Evolutionary conservation across 2,888 invertebrate species (phyloP).

Genomic region (Ichneumoninae sp.): DNA sequence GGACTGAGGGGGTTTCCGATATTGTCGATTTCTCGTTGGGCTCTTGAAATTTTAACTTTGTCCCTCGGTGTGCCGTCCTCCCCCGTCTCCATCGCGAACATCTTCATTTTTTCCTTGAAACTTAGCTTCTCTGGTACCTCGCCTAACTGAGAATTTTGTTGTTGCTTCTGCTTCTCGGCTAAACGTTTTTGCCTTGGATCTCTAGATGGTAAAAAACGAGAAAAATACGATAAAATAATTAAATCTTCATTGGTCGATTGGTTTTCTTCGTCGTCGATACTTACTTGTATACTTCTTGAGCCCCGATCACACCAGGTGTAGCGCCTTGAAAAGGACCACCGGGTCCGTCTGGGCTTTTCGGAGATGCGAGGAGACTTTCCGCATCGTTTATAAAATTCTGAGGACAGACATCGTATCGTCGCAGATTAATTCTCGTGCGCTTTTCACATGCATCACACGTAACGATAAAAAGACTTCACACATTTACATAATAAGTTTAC

Average conservation of each 20-base stretch:
- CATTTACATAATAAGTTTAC: conserved; percentile 59
- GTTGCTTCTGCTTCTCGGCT: conserved; percentile 90
- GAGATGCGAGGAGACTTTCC: conserved; percentile 91
- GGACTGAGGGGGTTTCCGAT: conserved; percentile 85
- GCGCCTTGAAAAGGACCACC: conserved; percentile 86
- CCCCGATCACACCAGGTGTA: conserved; percentile 98
- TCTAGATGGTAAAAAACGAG: conserved; percentile 83
- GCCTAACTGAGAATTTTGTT: conserved; percentile 88
- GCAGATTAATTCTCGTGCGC: conserved; percentile 9
- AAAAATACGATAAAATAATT: not conserved
- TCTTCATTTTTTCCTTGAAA: conserved; percentile 99
- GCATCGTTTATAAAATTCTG: conserved; percentile 93
- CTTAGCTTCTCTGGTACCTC: conserved; percentile 96
- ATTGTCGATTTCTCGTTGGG: conserved; percentile 96
- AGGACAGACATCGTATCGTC: conserved; percentile 71
- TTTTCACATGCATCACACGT: conserved; percentile 50
- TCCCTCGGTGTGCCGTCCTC: conserved; percentile 96
- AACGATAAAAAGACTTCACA: conserved; percentile 54
- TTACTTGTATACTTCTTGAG: conserved; percentile 98
- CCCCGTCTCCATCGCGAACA: conserved; percentile 99
- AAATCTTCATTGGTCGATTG: not conserved
- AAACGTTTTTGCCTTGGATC: conserved; percentile 96
- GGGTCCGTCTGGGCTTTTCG: conserved; percentile 89
- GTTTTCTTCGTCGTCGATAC: conserved; percentile 61
- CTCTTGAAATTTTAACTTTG: conserved; percentile 97